phyloP scores from a whole-genome alignment of 2,888 invertebrate species.

The Cephus sareptanus region DNA sequence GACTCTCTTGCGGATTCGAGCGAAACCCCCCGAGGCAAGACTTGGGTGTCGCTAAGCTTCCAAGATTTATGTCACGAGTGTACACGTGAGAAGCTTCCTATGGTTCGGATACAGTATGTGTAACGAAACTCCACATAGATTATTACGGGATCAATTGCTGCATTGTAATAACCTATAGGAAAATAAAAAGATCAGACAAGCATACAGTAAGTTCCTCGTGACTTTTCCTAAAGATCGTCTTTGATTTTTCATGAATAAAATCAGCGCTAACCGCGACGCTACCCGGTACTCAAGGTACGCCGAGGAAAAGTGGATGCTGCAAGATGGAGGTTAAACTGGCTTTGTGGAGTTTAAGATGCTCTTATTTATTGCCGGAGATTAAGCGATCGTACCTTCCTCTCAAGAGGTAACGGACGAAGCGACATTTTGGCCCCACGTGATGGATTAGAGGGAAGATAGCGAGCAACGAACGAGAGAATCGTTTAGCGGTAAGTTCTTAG shows the following conservation, averaged over 20 bases:
- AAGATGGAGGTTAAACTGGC: neutral
- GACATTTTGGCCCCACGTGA: slow-evolving; percentile 1
- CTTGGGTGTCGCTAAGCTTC: slow-evolving; percentile 22
- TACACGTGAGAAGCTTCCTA: slow-evolving; percentile 17
- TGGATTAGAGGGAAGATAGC: neutral
- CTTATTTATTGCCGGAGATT: slow-evolving; percentile 2
- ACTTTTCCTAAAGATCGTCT: neutral
- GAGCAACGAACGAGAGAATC: neutral
- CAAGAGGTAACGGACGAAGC: neutral
- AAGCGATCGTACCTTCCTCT: neutral
- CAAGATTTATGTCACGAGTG: slow-evolving; percentile 30
- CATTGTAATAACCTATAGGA: neutral
- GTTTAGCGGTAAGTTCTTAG: neutral
- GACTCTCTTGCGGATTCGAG: neutral
- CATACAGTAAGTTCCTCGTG: neutral
- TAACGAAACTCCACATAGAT: neutral
- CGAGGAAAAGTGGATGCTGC: neutral
- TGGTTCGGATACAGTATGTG: neutral
- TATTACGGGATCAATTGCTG: neutral
- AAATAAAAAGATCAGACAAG: neutral
- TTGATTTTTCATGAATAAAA: neutral
- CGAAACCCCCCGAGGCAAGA: slow-evolving; percentile 9
- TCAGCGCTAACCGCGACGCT: neutral
- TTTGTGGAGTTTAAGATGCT: neutral
- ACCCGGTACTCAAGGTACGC: neutral